phyloP scores from a whole-genome alignment of 92 coral and sea anemone genomes.

The Zoanthus solanderi region DNA sequence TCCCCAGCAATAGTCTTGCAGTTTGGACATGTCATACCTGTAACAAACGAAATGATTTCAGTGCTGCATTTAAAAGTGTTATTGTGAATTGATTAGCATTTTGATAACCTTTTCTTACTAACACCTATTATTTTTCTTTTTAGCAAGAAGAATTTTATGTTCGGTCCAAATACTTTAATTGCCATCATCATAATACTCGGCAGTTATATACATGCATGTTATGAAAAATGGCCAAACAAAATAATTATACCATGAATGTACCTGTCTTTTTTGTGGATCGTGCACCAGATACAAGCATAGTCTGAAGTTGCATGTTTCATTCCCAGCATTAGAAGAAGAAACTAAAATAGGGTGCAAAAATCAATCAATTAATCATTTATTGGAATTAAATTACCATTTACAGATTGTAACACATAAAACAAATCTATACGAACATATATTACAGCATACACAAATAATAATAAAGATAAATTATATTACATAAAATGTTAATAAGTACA shows the following conservation, averaged over 20 bases:
- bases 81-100: neutral
- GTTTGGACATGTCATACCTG: constrained; percentile 68
- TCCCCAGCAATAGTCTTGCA: constrained; percentile 52
- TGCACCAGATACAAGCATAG: constrained; percentile 54
- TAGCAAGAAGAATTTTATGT: constrained; percentile 9
- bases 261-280: constrained; percentile 45
- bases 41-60: constrained; percentile 8
- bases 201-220: neutral
- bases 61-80: constrained; percentile 16
- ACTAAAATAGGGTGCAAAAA: constrained; percentile 33
- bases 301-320: constrained; percentile 54
- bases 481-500: too few species aligned
- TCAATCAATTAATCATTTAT: constrained; percentile 8
- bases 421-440: constrained; percentile 32
- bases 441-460: constrained; percentile 13
- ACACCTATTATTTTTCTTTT: neutral
- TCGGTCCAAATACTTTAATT: neutral
- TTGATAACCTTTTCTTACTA: neutral
- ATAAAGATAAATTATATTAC: too few species aligned
- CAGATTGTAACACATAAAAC: constrained; percentile 32
- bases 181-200: constrained; percentile 3
- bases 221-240: neutral
- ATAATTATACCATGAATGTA: neutral
- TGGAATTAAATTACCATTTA: constrained; percentile 26
- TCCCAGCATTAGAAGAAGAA: constrained; percentile 55